Conservation (phyloP, 30 jellyfish, hydroid and myxozoan species). For the Clytia hemisphaerica region DNA sequence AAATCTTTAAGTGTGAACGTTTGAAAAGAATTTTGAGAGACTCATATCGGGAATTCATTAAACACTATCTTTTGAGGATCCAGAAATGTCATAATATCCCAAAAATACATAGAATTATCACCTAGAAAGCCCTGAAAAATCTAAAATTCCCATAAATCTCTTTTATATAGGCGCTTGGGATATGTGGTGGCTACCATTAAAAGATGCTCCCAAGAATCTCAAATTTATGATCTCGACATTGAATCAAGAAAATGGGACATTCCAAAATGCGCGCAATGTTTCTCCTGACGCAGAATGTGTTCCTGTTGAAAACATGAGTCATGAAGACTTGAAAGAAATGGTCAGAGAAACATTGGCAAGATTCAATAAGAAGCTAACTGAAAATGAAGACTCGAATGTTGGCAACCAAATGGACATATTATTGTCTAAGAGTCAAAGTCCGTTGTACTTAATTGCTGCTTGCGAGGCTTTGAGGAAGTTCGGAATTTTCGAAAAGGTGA, state of each 20-base stretch:
- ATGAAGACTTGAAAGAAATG: background rate
- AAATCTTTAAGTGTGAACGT: no score
- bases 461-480: background rate
- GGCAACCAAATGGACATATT: background rate
- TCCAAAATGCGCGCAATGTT: background rate
- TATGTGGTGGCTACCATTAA: slow-evolving; percentile 3
- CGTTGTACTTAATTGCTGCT: background rate
- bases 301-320: background rate
- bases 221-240: background rate
- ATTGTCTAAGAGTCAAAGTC: background rate
- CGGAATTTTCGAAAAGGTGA: background rate
- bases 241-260: background rate
- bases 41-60: no score
- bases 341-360: background rate
- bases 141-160: no score
- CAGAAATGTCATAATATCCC: no score
- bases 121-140: no score
- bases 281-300: background rate
- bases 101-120: no score
- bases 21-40: no score
- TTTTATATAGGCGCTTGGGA: background rate
- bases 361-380: background rate
- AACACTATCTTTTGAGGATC: no score
- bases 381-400: background rate
- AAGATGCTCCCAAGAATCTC: background rate